Conservation (phyloP, 2,888 invertebrate genomes). For the Lasioglossum oenotherae region DNA sequence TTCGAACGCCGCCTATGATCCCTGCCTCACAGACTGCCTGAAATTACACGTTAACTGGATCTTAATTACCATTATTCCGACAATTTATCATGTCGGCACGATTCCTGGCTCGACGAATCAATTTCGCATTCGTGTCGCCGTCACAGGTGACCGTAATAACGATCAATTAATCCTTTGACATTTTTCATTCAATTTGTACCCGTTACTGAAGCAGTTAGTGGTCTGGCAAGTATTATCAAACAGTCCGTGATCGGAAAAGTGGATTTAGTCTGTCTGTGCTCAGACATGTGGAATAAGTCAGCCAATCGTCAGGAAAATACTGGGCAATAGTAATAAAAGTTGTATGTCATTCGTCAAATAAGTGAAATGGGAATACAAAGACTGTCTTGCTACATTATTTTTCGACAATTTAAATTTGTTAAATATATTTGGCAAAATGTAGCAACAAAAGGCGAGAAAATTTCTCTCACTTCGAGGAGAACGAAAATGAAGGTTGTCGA, state of each 20-base stretch:
- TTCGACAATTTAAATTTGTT: too few relatives aligned
- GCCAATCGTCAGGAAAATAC: neutral
- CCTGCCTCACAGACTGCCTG: neutral
- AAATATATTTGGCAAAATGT: too few relatives aligned
- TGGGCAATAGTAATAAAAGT: neutral
- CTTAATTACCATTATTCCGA: constrained; percentile 26
- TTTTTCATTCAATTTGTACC: neutral
- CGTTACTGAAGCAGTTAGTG: neutral
- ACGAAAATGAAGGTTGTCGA: too few relatives aligned
- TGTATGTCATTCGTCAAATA: neutral
- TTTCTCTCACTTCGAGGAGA: neutral
- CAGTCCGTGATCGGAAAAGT: neutral
- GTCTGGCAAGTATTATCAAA: neutral
- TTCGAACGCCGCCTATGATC: constrained; percentile 17
- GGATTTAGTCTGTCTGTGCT: neutral
- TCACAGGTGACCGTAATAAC: neutral
- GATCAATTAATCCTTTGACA: neutral
- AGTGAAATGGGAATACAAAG: neutral
- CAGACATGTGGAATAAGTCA: neutral
- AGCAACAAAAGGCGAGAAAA: neutral
- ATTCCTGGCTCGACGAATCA: neutral
- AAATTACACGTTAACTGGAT: constrained; percentile 32
- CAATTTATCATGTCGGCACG: neutral
- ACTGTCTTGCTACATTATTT: too few relatives aligned
- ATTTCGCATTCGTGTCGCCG: neutral